Conservation (phyloP, 1,140 invertebrate genomes). For the Zaprionus tsacasi region DNA sequence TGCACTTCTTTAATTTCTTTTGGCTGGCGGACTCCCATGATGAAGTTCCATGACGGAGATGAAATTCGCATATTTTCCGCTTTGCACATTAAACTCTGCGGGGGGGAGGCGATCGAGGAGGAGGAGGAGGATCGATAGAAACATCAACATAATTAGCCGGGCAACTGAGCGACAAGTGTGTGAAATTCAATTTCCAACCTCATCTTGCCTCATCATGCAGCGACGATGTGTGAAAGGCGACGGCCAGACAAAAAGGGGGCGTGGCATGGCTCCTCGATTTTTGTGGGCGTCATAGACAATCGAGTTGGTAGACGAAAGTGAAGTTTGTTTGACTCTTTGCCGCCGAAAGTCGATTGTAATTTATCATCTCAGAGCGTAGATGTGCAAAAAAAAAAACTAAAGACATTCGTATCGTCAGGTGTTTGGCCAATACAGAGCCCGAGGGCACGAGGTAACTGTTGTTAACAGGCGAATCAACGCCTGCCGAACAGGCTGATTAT, state of each 20-base stretch:
- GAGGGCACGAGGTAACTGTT: slow-evolving; percentile 27
- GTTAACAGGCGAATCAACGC: slow-evolving; percentile 54
- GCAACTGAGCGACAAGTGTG: slow-evolving; percentile 70
- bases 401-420: slow-evolving; percentile 12
- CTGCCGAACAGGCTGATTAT: slow-evolving; percentile 51
- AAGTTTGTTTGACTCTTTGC: slow-evolving; percentile 44
- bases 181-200: slow-evolving; percentile 68
- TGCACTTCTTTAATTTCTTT: neutral
- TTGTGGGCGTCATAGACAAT: slow-evolving; percentile 31
- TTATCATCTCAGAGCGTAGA: slow-evolving; percentile 9
- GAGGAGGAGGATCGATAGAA: slow-evolving; percentile 53
- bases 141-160: slow-evolving; percentile 61
- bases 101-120: slow-evolving; percentile 2
- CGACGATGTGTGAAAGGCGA: slow-evolving; percentile 25
- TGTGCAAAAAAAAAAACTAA: slow-evolving; percentile 1
- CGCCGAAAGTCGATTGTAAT: slow-evolving; percentile 27
- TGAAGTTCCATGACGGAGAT: slow-evolving; percentile 57
- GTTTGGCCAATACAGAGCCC: slow-evolving; percentile 11
- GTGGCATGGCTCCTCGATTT: slow-evolving; percentile 17
- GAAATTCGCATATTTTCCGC: slow-evolving; percentile 34
- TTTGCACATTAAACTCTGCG: slow-evolving; percentile 15
- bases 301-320: slow-evolving; percentile 43
- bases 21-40: neutral
- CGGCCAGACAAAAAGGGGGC: slow-evolving; percentile 4
- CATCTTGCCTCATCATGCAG: slow-evolving; percentile 35